Evolutionary conservation across 2,888 invertebrate species (phyloP).

Genomic region (Slavum lentiscoides): DNA sequence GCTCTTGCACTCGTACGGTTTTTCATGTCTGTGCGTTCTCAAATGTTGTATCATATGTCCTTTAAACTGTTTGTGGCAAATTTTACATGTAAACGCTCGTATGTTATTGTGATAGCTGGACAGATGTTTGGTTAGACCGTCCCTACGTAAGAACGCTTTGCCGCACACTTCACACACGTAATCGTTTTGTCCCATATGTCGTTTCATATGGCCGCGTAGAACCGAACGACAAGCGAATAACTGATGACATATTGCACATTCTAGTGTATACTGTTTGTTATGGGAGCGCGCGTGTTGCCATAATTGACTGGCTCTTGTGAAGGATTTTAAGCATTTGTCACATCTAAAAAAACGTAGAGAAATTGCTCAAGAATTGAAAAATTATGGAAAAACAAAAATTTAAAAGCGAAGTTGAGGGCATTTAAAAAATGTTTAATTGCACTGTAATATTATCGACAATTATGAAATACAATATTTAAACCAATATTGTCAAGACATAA

Average conservation of each 20-base stretch:
- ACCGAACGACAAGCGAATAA: constrained; percentile 72
- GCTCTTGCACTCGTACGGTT: constrained; percentile 76
- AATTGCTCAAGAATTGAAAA: constrained; percentile 24
- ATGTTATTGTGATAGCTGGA: constrained; percentile 75
- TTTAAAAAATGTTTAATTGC: background rate
- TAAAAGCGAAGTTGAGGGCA: too few species aligned
- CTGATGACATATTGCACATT: constrained; percentile 72
- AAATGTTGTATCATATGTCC: constrained; percentile 82
- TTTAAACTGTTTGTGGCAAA: constrained; percentile 79
- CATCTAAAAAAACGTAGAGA: constrained; percentile 60
- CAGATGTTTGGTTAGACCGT: constrained; percentile 76
- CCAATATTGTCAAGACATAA: too few species aligned
- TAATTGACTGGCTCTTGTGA: constrained; percentile 75
- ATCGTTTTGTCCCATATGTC: constrained; percentile 75
- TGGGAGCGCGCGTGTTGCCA: constrained; percentile 76
- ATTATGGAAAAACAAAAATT: background rate
- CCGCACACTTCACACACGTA: constrained; percentile 80
- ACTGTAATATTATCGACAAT: background rate
- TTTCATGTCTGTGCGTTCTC: constrained; percentile 76
- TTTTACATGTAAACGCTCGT: constrained; percentile 75
- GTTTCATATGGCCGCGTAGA: constrained; percentile 62
- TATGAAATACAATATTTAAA: too few species aligned
- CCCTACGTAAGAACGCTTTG: constrained; percentile 74
- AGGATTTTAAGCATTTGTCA: constrained; percentile 67
- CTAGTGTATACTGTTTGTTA: constrained; percentile 72